Percentiles rank a stretch among this genome's conserved stretches.
These are phyloP conservation scores for Oncorhynchus mykiss DNA, from an alignment of 2,113 vertebrate species.

Conservation along the genomic window DNA sequence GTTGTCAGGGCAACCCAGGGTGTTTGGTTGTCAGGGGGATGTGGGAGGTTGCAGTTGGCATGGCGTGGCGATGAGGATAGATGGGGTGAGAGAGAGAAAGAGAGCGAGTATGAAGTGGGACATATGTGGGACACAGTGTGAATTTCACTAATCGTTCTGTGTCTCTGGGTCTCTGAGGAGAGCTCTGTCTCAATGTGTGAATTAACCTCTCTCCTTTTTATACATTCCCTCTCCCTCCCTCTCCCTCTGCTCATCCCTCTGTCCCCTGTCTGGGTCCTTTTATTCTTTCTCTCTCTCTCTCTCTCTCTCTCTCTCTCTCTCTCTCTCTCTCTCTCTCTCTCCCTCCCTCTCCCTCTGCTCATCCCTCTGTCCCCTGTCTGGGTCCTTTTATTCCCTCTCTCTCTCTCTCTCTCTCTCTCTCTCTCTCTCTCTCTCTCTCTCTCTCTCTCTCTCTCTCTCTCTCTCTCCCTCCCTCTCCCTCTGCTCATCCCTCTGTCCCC, in stretches of 20 bases:
- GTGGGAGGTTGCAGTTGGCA: background rate
- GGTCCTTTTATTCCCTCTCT: slow-evolving; percentile 24
- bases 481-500: slow-evolving; percentile 1
- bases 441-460: slow-evolving; percentile 16
- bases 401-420: slow-evolving; percentile 28
- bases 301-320: slow-evolving; percentile 19
- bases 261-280: background rate
- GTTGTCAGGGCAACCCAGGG: slow-evolving; percentile 53
- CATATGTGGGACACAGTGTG: slow-evolving; percentile 63
- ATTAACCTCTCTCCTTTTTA: slow-evolving; percentile 64
- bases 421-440: background rate
- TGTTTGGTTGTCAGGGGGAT: background rate
- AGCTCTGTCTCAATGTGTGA: slow-evolving; percentile 56
- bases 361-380: too few species aligned
- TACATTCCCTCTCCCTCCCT: slow-evolving; percentile 20
- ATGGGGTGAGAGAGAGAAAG: background rate
- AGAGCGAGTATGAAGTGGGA: slow-evolving; percentile 20
- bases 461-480: slow-evolving; percentile 26
- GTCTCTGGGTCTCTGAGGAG: slow-evolving; percentile 59
- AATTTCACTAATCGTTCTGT: slow-evolving; percentile 65
- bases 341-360: slow-evolving; percentile 6
- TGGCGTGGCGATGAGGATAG: background rate
- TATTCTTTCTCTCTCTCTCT: slow-evolving; percentile 25
- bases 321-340: slow-evolving; percentile 30
- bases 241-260: background rate